A percentile compares a stretch with the other conserved stretches of the same genome.
These are phyloP conservation scores for Aphis craccivora DNA, from an alignment of 1,140 invertebrate genomes.

Conservation along the genomic window DNA sequence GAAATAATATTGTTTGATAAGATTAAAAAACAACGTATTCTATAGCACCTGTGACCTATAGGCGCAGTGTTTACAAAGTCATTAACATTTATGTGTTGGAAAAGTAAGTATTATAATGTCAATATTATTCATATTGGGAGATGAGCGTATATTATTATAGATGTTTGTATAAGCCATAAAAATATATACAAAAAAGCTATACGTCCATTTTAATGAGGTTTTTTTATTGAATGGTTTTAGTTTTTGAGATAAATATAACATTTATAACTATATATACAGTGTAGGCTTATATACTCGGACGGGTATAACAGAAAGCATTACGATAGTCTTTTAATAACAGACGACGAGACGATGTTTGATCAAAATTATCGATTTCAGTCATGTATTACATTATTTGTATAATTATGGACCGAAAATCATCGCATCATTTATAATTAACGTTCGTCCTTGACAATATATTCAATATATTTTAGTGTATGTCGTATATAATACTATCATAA, in stretches of 20 bases:
- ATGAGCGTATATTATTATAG: not conserved
- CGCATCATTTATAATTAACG: slow-evolving; percentile 13
- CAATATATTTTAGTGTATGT: not conserved
- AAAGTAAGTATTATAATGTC: slow-evolving; percentile 19
- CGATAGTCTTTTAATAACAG: not conserved
- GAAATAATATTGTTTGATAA: not conserved
- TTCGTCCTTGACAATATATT: not conserved
- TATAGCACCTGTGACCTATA: not conserved
- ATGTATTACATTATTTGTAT: slow-evolving; percentile 17
- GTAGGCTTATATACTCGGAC: not conserved
- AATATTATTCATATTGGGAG: not conserved
- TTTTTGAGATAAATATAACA: slow-evolving; percentile 1
- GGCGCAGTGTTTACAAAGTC: not conserved
- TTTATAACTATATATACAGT: not conserved
- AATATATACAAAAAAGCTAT: not conserved
- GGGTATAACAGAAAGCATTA: not conserved
- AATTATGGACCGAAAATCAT: slow-evolving; percentile 24
- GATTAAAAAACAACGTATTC: not conserved
- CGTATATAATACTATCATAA: not conserved
- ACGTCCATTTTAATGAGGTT: slow-evolving; percentile 3
- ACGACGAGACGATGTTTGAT: slow-evolving; percentile 13
- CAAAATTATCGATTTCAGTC: slow-evolving; percentile 36
- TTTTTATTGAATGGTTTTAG: slow-evolving; percentile 10
- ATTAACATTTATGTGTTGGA: not conserved
- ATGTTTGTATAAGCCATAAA: not conserved